Base-by-base conservation (phyloP, 92 coral and sea anemone genomes). In the Actinernus sp. region DNA sequence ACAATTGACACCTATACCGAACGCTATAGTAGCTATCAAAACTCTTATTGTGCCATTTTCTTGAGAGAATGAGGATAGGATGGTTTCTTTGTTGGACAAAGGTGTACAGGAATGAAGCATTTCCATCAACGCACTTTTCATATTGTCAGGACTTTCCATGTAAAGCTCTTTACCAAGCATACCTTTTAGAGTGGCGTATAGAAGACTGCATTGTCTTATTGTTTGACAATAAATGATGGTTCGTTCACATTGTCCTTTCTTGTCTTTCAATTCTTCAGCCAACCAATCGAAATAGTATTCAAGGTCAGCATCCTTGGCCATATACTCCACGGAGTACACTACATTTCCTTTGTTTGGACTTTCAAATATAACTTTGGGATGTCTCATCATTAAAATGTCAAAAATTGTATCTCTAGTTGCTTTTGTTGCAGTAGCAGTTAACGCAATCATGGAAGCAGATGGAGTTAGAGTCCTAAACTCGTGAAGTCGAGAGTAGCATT, bases 151-250 rank as follows among this genome's bases (percentile, higher is more conserved):
- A n/a, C n/a, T n/a, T n/a, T n/a, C n/a, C n/a, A n/a, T n/a, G n/a
- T n/a, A n/a, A n/a, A n/a, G n/a, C n/a, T n/a, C n/a, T n/a, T n/a
- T n/a, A n/a, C 84, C 79, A 20, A 79, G 79, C 76, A 79, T 20
- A 19, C 70, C 88, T 52, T 66, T 86, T 20, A 86, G 13, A 27
- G 84, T 86, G n/a, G 44, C 78, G 62, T 86, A 86, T 2, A 86
- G 16, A n/a, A 86, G 1, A 9, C 83, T 63, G 56, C 85, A 87
- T 22, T 87, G 93, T 33, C 55, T 87, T 2, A 87, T 87, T 11
- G 88, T 81, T 37, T 87, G 93, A 47, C 93, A 87, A 45, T 87
- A 86, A 7, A 74, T 55, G 25, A 87, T 87, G 19, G 88, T 82
- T 64, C 88, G 65, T 13, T 74, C 65, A 31, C 83, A 82, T 17